Conservation (phyloP, 64 coral and sea anemone genomes). For the Dendronephthya gigantea region DNA sequence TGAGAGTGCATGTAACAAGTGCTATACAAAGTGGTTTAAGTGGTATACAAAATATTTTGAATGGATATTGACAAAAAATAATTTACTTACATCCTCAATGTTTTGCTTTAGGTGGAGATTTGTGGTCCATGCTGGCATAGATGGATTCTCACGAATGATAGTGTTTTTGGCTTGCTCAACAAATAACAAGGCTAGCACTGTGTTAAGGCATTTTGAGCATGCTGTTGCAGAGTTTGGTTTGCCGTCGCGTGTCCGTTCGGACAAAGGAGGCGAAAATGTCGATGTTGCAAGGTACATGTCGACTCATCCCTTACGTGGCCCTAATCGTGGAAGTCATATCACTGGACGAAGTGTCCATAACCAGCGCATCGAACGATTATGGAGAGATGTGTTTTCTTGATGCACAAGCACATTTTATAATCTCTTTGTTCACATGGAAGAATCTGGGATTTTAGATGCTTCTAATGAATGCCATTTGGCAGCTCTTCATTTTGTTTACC, state of each 20-base stretch:
- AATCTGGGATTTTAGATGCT: constrained; percentile 17
- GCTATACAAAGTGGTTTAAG: too few relatives aligned
- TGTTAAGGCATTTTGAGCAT: neutral
- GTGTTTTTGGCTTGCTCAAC: neutral
- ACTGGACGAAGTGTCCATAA: too few relatives aligned
- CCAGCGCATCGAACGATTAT: neutral
- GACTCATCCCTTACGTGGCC: neutral
- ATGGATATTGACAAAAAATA: too few relatives aligned
- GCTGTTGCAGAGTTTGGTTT: neutral
- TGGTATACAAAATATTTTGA: too few relatives aligned
- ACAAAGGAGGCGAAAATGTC: constrained; percentile 32
- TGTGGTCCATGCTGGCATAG: too few relatives aligned
- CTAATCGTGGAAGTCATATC: neutral
- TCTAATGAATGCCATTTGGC: neutral
- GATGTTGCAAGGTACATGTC: constrained; percentile 23
- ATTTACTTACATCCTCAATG: neutral
- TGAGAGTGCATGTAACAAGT: too few relatives aligned
- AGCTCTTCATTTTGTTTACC: neutral
- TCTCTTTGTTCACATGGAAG: constrained; percentile 12
- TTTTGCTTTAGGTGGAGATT: neutral
- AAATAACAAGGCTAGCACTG: neutral
- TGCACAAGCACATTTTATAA: neutral
- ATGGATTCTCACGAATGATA: neutral
- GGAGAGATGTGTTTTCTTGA: constrained; percentile 15
- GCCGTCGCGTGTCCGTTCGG: constrained; percentile 11